Percentiles rank a stretch among this genome's conserved stretches.
Evolutionary conservation across 1,140 invertebrate genomes (phyloP).

Genomic region (Hermatobates lingyangjiaoensis): DNA sequence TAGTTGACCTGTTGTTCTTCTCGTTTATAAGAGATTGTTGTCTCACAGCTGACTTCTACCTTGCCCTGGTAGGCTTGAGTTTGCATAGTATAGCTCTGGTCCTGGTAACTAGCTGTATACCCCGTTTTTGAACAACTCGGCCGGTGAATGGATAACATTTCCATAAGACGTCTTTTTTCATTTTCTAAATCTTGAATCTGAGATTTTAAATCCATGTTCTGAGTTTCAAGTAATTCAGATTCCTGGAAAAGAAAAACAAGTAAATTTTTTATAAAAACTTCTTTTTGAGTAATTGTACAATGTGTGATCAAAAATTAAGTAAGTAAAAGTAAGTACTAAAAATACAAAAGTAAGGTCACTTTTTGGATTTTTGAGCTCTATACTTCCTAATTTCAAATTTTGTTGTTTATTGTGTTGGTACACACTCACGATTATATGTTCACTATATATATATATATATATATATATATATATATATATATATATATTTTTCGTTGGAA

Average conservation of each 20-base stretch:
- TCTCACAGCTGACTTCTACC: not conserved
- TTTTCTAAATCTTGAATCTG: conserved; percentile 59
- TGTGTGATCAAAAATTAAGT: too few species aligned
- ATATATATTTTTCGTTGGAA: too few species aligned
- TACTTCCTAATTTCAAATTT: too few species aligned
- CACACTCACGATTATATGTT: too few species aligned
- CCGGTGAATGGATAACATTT: conserved; percentile 49
- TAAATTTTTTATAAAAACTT: too few species aligned
- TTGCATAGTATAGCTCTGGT: not conserved
- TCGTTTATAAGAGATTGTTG: not conserved
- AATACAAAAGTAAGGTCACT: too few species aligned
- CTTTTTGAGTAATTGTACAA: too few species aligned
- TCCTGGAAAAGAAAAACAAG: conserved; percentile 31
- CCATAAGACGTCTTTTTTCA: conserved; percentile 46
- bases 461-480: too few species aligned
- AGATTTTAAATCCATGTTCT: conserved; percentile 65
- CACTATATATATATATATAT: too few species aligned
- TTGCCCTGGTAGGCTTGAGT: not conserved
- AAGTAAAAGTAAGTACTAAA: too few species aligned
- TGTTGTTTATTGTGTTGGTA: too few species aligned
- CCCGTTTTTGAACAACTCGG: conserved; percentile 39
- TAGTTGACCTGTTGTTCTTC: not conserved
- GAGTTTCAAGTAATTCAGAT: conserved; percentile 65
- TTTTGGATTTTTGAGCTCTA: too few species aligned
- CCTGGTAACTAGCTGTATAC: not conserved